Evolutionary conservation across 2,888 invertebrate genomes (phyloP).

Genomic region (Catocala fraxini): DNA sequence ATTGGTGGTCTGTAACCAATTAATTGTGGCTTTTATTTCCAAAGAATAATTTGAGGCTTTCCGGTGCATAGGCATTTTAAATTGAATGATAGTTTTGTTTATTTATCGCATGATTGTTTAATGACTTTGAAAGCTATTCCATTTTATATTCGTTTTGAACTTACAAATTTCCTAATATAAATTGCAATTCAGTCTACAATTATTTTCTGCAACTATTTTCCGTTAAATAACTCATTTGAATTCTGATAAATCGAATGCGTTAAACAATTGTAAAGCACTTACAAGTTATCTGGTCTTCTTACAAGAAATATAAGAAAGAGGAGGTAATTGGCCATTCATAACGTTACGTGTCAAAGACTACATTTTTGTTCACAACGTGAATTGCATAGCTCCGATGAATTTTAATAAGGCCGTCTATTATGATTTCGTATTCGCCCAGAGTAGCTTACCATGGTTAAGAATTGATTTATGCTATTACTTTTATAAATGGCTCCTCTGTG

Average conservation of each 20-base stretch:
- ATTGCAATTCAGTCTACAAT: conserved; percentile 3
- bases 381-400: conserved; percentile 67
- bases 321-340: conserved; percentile 46
- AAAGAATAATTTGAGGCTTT: conserved; percentile 48
- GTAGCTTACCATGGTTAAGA: conserved; percentile 64
- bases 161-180: background rate
- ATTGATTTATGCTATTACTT: conserved; percentile 73
- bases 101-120: no score
- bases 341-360: conserved; percentile 52
- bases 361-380: conserved; percentile 62
- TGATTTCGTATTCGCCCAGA: conserved; percentile 69
- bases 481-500: conserved; percentile 61
- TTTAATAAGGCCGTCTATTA: conserved; percentile 68
- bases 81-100: conserved; percentile 2
- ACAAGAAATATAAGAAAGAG: conserved; percentile 22
- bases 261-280: conserved; percentile 24
- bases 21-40: conserved; percentile 79
- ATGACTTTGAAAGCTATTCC: no score
- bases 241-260: conserved; percentile 14
- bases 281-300: conserved; percentile 30
- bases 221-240: conserved; percentile 9
- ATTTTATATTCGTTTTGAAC: no score
- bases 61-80: conserved; percentile 8
- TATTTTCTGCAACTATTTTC: conserved; percentile 16
- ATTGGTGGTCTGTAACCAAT: conserved; percentile 83